phyloP scores from a whole-genome alignment of 2,797 vertebrate genomes.

The Acipenser transmontanus region DNA sequence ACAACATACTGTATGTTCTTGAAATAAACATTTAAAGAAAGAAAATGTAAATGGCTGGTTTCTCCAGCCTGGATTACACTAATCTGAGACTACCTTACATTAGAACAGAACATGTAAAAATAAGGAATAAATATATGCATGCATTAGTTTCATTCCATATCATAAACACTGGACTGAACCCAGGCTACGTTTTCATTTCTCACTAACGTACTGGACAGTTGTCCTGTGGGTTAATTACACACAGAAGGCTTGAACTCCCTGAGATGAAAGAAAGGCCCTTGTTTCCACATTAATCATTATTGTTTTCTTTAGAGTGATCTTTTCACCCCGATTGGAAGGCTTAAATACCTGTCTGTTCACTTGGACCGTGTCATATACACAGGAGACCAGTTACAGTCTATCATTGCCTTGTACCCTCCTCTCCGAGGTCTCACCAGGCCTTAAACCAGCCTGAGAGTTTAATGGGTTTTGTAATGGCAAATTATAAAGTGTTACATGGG shows the following conservation, averaged over 20 bases:
- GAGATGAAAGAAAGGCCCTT: slow-evolving; percentile 64
- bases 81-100: too few relatives aligned
- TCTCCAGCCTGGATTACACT: too few relatives aligned
- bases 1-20: not conserved
- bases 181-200: slow-evolving; percentile 61
- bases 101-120: too few relatives aligned
- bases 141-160: slow-evolving; percentile 28
- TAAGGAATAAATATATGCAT: too few relatives aligned
- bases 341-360: slow-evolving; percentile 69
- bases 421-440: slow-evolving; percentile 44
- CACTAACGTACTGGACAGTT: slow-evolving; percentile 57
- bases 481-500: slow-evolving; percentile 71
- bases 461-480: slow-evolving; percentile 72
- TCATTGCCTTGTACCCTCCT: slow-evolving; percentile 36
- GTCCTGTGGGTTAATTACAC: slow-evolving; percentile 68
- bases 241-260: slow-evolving; percentile 63
- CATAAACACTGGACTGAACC: slow-evolving; percentile 51
- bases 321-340: slow-evolving; percentile 52
- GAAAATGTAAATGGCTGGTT: too few relatives aligned
- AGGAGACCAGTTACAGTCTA: slow-evolving; percentile 50
- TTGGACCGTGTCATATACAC: slow-evolving; percentile 55
- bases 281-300: slow-evolving; percentile 69
- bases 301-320: slow-evolving; percentile 68
- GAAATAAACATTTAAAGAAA: too few relatives aligned
- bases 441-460: slow-evolving; percentile 57